A percentile compares a stretch with the other conserved stretches of the same genome.
phyloP scores from a whole-genome alignment of 2,888 invertebrate genomes.

The Empis stercorea region DNA sequence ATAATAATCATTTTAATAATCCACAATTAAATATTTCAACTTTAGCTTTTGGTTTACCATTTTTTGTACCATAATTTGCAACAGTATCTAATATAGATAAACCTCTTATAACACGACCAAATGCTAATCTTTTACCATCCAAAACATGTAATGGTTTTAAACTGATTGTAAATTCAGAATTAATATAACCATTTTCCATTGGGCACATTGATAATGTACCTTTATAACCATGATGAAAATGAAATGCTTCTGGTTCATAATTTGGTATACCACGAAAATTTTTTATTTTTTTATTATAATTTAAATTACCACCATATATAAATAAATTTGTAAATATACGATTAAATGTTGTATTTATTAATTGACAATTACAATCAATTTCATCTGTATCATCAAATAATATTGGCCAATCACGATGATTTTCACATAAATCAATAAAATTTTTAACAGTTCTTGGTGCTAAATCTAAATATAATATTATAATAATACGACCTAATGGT shows the following conservation, averaged over 20 bases:
- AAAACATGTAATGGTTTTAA: conserved; percentile 23
- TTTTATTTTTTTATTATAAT: background rate
- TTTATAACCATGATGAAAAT: conserved; percentile 6
- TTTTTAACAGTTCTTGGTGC: conserved; percentile 26
- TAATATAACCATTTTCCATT: conserved; percentile 7
- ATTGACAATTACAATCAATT: background rate
- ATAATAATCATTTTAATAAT: conserved; percentile 8
- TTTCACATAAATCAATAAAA: conserved; percentile 16
- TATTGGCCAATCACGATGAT: background rate
- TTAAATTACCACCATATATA: conserved; percentile 9
- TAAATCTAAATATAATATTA: conserved; percentile 26
- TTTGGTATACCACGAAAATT: background rate
- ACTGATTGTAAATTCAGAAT: conserved; percentile 25
- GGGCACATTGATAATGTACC: conserved; percentile 10
- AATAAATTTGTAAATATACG: conserved; percentile 10
- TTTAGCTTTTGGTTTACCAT: conserved; percentile 21
- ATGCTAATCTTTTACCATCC: conserved; percentile 22
- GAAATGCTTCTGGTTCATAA: conserved; percentile 6
- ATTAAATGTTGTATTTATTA: background rate
- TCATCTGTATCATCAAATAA: no score
- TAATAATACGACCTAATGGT: conserved; percentile 20
- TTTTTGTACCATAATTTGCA: conserved; percentile 24
- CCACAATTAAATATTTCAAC: conserved; percentile 24
- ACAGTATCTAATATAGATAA: conserved; percentile 19
- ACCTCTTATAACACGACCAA: conserved; percentile 24